These are phyloP conservation scores for Lycodopsis pacificus DNA, from an alignment of 2,797 vertebrate genomes.

Conservation along the genomic window DNA sequence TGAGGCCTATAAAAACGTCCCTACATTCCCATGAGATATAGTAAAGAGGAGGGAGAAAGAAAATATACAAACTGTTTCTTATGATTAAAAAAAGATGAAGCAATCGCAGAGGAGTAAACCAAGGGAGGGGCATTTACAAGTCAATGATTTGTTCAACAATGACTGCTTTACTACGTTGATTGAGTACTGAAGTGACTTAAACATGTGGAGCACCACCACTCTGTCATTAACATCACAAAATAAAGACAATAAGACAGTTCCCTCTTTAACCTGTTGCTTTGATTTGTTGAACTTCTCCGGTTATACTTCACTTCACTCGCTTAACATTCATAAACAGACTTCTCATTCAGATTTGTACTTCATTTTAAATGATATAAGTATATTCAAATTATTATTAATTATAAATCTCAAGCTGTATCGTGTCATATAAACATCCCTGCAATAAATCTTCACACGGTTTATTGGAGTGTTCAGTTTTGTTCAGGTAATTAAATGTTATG, in stretches of 20 bases:
- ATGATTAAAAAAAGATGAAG: constrained; percentile 32
- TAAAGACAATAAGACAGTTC: constrained; percentile 13
- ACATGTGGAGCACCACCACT: neutral
- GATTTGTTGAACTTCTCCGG: neutral
- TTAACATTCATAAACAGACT: neutral
- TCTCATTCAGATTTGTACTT: neutral
- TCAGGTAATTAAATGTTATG: constrained; percentile 1
- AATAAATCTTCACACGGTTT: neutral
- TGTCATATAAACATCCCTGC: neutral
- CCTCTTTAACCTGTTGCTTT: neutral
- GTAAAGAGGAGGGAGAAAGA: constrained; percentile 5
- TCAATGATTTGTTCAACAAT: constrained; percentile 40
- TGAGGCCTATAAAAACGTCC: constrained; percentile 41
- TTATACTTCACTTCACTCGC: neutral
- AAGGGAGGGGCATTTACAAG: constrained; percentile 1
- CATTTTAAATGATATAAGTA: neutral
- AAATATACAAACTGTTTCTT: constrained; percentile 24
- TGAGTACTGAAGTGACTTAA: constrained; percentile 4
- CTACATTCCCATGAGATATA: constrained; percentile 36
- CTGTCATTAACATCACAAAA: constrained; percentile 5
- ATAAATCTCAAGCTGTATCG: neutral
- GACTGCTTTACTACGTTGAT: constrained; percentile 21
- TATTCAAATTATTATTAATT: neutral
- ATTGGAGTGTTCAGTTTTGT: no score
- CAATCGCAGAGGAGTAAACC: constrained; percentile 40